phyloP scores from a whole-genome alignment of 2,113 vertebrate genomes.

The Oxygymnocypris stewartii region DNA sequence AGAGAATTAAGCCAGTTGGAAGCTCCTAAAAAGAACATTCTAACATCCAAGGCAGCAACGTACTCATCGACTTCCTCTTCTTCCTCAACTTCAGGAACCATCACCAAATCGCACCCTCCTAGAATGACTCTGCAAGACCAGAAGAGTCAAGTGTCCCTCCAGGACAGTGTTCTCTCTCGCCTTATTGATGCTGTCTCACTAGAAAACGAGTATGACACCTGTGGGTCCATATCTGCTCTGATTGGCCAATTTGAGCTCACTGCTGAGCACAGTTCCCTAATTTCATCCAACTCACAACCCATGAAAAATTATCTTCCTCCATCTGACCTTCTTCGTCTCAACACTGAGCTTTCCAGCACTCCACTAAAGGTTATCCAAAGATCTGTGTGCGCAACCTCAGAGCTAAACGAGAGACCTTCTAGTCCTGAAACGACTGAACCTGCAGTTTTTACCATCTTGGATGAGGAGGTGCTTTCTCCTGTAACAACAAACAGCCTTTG shows the following conservation, averaged over 20 bases:
- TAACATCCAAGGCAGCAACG: slow-evolving; percentile 60
- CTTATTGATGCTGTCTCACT: slow-evolving; percentile 88
- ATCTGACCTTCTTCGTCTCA: not conserved
- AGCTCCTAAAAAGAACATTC: slow-evolving; percentile 63
- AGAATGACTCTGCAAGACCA: slow-evolving; percentile 56
- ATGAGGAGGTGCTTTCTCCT: slow-evolving; percentile 75
- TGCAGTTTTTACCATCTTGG: slow-evolving; percentile 73
- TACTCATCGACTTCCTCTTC: slow-evolving; percentile 61
- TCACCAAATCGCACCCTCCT: slow-evolving; percentile 57
- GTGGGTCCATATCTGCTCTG: slow-evolving; percentile 84
- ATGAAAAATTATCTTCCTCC: not conserved
- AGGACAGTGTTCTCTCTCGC: slow-evolving; percentile 86
- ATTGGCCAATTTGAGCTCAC: slow-evolving; percentile 82
- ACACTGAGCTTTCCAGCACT: slow-evolving; percentile 41
- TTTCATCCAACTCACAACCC: slow-evolving; percentile 17
- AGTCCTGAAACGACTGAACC: slow-evolving; percentile 79
- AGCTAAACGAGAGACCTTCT: slow-evolving; percentile 61
- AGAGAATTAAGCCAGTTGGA: not conserved
- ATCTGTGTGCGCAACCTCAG: not conserved
- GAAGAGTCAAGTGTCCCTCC: slow-evolving; percentile 69
- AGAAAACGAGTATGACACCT: slow-evolving; percentile 75
- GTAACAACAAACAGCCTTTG: slow-evolving; percentile 66
- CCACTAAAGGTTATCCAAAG: slow-evolving; percentile 35
- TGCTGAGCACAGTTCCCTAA: slow-evolving; percentile 64
- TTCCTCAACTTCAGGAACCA: slow-evolving; percentile 59